Evolutionary conservation across 2,113 vertebrate genomes (phyloP).

Genomic region (Oceanites oceanicus): DNA sequence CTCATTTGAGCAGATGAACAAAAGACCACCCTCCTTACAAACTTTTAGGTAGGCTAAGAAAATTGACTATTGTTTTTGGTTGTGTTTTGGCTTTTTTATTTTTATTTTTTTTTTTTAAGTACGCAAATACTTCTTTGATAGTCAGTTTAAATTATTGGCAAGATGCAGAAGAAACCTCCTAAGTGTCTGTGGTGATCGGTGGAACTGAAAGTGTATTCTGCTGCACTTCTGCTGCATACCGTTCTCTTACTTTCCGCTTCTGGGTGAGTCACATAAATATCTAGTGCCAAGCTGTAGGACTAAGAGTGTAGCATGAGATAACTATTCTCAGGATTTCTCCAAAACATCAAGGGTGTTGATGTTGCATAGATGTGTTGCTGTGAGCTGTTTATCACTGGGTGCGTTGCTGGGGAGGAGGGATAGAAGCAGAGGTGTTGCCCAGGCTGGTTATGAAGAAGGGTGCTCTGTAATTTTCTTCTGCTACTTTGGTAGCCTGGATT

Average conservation of each 20-base stretch:
- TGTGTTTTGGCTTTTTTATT: neutral
- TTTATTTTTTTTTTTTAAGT: neutral
- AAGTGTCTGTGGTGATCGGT: neutral
- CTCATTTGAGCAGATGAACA: neutral
- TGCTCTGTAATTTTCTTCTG: neutral
- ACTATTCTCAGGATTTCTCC: neutral
- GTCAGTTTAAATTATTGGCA: neutral
- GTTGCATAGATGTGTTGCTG: neutral
- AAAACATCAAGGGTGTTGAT: neutral
- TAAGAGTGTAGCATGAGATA: neutral
- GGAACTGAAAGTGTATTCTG: neutral
- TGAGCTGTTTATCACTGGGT: neutral
- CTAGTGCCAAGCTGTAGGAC: neutral
- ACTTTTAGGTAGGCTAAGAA: neutral
- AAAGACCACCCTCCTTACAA: neutral
- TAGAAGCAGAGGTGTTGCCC: neutral
- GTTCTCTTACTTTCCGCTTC: neutral
- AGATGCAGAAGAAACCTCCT: neutral
- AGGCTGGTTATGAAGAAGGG: neutral
- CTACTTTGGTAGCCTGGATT: neutral
- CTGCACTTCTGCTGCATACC: neutral
- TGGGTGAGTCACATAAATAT: slow-evolving; percentile 3
- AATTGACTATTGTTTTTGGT: neutral
- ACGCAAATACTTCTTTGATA: neutral
- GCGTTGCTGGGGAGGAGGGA: neutral